phyloP scores from a whole-genome alignment of 2,797 vertebrate genomes.

The Sternotherus odoratus region DNA sequence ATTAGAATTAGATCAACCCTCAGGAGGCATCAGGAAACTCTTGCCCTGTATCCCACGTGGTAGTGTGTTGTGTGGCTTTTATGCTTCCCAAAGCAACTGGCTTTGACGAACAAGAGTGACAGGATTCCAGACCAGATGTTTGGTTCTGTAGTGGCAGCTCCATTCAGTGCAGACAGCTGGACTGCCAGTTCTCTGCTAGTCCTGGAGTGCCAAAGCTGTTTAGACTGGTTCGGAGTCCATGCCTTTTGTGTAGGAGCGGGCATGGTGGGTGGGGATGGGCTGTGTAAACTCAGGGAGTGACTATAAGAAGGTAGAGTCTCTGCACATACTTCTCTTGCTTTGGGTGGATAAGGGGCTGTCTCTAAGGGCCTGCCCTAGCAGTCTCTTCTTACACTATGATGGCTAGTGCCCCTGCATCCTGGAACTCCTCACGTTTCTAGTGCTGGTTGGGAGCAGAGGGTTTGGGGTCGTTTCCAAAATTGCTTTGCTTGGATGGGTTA shows the following conservation, averaged over 20 bases:
- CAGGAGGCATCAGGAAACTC: not conserved
- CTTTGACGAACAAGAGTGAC: not conserved
- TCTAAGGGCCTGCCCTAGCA: not conserved
- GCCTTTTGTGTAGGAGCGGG: not conserved
- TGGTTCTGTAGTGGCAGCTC: not conserved
- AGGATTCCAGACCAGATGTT: not conserved
- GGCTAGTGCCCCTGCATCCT: not conserved
- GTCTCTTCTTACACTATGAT: not conserved
- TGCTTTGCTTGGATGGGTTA: not conserved
- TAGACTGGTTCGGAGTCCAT: not conserved
- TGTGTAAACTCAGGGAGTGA: not conserved
- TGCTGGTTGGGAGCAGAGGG: not conserved
- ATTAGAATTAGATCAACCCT: too few relatives aligned
- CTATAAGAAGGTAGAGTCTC: not conserved
- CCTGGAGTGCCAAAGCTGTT: not conserved
- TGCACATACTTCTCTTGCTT: not conserved
- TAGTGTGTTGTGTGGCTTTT: not conserved
- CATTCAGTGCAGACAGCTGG: not conserved
- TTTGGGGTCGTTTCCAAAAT: not conserved
- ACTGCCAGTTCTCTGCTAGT: not conserved
- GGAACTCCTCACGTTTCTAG: not conserved
- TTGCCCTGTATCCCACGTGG: not conserved
- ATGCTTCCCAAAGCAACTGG: not conserved
- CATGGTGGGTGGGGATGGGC: not conserved
- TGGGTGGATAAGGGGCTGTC: not conserved